These are phyloP conservation scores for Stichodactyla mertensii DNA, from an alignment of 64 coral and sea anemone species.

Conservation along the genomic window DNA sequence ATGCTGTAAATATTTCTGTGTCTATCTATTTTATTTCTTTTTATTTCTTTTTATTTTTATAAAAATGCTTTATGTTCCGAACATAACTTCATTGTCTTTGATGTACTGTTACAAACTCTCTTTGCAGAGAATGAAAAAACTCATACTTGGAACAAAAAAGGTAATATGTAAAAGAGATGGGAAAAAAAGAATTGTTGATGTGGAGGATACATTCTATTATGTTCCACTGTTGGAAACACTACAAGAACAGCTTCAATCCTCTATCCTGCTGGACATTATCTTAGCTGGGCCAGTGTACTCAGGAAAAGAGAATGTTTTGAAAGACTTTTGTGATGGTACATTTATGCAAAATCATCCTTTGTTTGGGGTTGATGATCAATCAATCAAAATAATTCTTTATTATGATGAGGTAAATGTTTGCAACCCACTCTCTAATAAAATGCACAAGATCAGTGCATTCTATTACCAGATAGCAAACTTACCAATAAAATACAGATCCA, in stretches of 20 bases:
- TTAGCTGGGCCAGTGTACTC: constrained; percentile 3
- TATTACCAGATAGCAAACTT: constrained; percentile 36
- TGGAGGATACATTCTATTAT: constrained; percentile 8
- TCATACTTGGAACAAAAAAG: constrained; percentile 21
- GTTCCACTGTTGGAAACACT: constrained; percentile 26
- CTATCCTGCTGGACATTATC: constrained; percentile 15
- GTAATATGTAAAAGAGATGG: constrained; percentile 2
- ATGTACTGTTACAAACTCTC: background rate
- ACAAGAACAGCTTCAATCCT: constrained; percentile 12
- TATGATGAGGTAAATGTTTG: constrained; percentile 32
- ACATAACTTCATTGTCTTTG: too few relatives aligned
- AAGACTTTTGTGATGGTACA: constrained; percentile 24
- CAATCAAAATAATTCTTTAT: constrained; percentile 19
- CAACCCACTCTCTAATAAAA: constrained; percentile 28
- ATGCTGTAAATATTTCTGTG: too few relatives aligned
- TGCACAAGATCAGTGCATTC: constrained; percentile 26
- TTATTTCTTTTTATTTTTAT: too few relatives aligned
- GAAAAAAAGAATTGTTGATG: constrained; percentile 13
- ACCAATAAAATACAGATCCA: constrained; percentile 10
- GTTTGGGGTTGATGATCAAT: constrained; percentile 13
- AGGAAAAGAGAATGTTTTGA: background rate
- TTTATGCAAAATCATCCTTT: constrained; percentile 20
- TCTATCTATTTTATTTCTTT: too few relatives aligned
- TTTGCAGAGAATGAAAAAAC: background rate
- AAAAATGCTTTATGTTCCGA: too few relatives aligned